Evolutionary conservation across 2,113 vertebrate species (phyloP), one percentile per base, ranked within the genome.

Genomic region (Parus major): DNA sequence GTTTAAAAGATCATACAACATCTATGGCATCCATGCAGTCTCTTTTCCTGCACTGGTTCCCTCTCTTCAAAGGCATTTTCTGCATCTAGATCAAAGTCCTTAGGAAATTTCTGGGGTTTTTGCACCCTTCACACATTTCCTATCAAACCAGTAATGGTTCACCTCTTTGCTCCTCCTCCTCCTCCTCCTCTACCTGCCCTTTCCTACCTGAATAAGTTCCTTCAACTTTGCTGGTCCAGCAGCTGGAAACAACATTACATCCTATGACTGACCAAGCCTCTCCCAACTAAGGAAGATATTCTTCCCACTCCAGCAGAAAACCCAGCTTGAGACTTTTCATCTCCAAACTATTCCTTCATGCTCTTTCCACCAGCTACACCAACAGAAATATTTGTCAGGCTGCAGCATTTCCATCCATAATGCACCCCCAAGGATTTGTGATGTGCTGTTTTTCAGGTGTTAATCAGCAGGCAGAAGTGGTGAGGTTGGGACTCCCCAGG

Each of bases 391-490:
- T 27, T 24, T 33, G 42, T 39, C n/a, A 50, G 22, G n/a, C 28
- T n/a, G 17, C 31, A 52, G 52, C 4, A 3, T 31, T 61, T 12
- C 33, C 7, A 7, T n/a, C 33, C 55, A 12, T 12, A 47, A 47
- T 5, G 1, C 65, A 47, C 35, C 57, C 21, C 24, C 5, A 4
- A 20, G 36, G 18, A 7, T n/a, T 39, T 63, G 21, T 2, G 1
- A 49, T 12, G 23, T 27, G 55, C 39, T 64, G 53, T 9, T 17
- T 91, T 71, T 71, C 19, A 68, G 72, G 49, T 8, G 10, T 19
- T 5, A 1, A 11, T 22, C 1, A 49, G 24, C 21, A 52, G 39
- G 29, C 8, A 77, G 73, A 61, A 90, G 15, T 3, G 15, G n/a
- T 33, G 23, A 23, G 33, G 9, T 12, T 24, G 0, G 52, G 83